Percentiles rank a stretch among this genome's conserved stretches.
These are phyloP conservation scores for Acromyrmex charruanus DNA, from an alignment of 1,140 invertebrate species.

Conservation along the genomic window DNA sequence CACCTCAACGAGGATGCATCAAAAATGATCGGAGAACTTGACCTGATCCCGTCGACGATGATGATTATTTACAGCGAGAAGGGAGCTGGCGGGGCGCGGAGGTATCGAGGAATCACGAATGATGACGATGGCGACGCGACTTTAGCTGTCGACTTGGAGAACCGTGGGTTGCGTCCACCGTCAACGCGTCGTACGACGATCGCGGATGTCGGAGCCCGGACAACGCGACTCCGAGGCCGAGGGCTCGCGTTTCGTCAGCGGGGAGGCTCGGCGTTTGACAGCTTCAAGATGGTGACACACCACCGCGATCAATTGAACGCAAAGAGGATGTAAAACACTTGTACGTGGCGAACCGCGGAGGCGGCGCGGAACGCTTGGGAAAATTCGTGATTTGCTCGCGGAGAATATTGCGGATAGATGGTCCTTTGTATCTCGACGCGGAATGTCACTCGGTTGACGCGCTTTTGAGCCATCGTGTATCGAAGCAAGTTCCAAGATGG, in stretches of 20 bases:
- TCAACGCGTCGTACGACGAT: background rate
- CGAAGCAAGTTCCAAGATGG: conserved; percentile 77
- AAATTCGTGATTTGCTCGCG: background rate
- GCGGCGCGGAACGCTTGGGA: background rate
- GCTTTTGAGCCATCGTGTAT: conserved; percentile 1
- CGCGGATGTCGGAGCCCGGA: background rate
- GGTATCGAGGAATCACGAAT: background rate
- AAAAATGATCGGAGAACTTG: background rate
- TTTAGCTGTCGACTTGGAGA: background rate
- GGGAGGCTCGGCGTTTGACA: conserved; percentile 73
- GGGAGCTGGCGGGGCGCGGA: background rate
- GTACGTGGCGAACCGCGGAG: background rate
- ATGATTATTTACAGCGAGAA: conserved; percentile 21
- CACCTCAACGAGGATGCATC: background rate
- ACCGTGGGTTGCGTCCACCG: background rate
- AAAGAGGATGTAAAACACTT: background rate
- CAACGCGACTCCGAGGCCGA: conserved; percentile 9
- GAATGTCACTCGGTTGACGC: background rate
- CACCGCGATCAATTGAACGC: conserved; percentile 7
- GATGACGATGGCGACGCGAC: background rate
- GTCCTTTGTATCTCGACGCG: no score
- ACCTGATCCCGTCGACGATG: background rate
- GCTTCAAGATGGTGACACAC: conserved; percentile 78
- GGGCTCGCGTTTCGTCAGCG: conserved; percentile 34
- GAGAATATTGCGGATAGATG: background rate